Evolutionary conservation across 2,797 vertebrate species (phyloP).

Genomic region (Sebastes ruberrimus): DNA sequence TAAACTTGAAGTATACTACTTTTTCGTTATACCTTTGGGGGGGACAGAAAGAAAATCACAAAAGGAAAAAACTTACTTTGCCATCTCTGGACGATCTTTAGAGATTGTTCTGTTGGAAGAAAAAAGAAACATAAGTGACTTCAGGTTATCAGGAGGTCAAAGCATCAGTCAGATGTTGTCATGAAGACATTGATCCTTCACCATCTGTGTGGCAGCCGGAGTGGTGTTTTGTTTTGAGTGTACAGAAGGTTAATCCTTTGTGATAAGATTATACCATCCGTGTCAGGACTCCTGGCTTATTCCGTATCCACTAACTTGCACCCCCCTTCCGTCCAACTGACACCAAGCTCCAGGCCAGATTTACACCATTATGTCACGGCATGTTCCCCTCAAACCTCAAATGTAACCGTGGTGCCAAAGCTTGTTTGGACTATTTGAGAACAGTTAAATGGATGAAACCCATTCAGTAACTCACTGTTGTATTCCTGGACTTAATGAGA

Average conservation of each 20-base stretch:
- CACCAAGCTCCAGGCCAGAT: neutral
- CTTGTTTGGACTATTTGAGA: slow-evolving; percentile 13
- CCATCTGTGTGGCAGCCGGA: slow-evolving; percentile 22
- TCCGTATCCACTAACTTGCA: neutral
- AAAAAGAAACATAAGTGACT: neutral
- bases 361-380: slow-evolving; percentile 27
- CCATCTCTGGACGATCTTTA: slow-evolving; percentile 58
- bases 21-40: neutral
- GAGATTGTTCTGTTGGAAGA: slow-evolving; percentile 40
- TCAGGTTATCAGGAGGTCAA: neutral
- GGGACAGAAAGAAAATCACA: neutral
- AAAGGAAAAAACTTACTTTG: slow-evolving; percentile 72
- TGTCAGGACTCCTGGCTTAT: slow-evolving; percentile 24
- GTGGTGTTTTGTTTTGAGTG: slow-evolving; percentile 30
- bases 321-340: neutral
- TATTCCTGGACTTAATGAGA: slow-evolving; percentile 22
- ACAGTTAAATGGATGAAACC: slow-evolving; percentile 42
- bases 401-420: neutral
- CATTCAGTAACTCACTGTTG: neutral
- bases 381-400: slow-evolving; percentile 16
- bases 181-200: slow-evolving; percentile 13
- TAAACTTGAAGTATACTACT: too few species aligned
- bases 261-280: slow-evolving; percentile 65
- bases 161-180: neutral
- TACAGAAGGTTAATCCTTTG: slow-evolving; percentile 57